Evolutionary conservation across 2,888 invertebrate genomes (phyloP), one percentile per base, ranked within the genome.

Genomic region (Thymelicus lineola): DNA sequence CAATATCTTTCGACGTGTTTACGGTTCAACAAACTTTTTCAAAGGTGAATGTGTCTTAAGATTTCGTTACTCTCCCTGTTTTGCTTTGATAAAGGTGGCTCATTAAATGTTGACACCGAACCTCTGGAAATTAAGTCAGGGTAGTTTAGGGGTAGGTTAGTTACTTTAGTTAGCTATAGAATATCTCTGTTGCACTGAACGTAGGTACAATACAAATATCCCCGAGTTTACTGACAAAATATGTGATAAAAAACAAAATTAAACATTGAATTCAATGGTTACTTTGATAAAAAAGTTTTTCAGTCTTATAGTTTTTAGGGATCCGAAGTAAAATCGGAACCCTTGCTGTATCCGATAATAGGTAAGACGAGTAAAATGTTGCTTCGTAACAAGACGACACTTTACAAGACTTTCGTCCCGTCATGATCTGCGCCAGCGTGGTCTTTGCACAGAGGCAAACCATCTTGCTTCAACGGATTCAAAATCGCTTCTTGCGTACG

Each of bases 1-100:
- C 82, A 83, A 83, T 82, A 87, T 91, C 91, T 89, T 88, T 91
- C 91, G 89, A 81, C 80, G 75, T 86, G 87, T 88, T 86, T 85
- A 87, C 82, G 79, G 89, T 90, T 90, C 89, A 91, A 89, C 77
- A 89, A 84, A 89, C 88, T 86, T 83, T 46, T 42, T 72, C 72
- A 73, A 75, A 76, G 72, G 72, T 73, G 73, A 71, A 72, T 75
- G 62, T 48, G 66, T 73, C 48, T 58, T 70, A 69, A 63, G 66
- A 72, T 73, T 70, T 68, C 66, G 65, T 73, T 74, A 74, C 72
- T 73, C 72, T 65, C 55, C 63, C 70, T 73, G 74, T 75, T 77
- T 75, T 71, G 28, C 65, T 65, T 65, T 65, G 59, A 53, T 65
- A 66, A 71, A 73, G 70, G 68, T 66, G 63, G 71, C 64, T 74